phyloP scores from a whole-genome alignment of 2,797 vertebrate genomes.

The Ambastaia sidthimunki region DNA sequence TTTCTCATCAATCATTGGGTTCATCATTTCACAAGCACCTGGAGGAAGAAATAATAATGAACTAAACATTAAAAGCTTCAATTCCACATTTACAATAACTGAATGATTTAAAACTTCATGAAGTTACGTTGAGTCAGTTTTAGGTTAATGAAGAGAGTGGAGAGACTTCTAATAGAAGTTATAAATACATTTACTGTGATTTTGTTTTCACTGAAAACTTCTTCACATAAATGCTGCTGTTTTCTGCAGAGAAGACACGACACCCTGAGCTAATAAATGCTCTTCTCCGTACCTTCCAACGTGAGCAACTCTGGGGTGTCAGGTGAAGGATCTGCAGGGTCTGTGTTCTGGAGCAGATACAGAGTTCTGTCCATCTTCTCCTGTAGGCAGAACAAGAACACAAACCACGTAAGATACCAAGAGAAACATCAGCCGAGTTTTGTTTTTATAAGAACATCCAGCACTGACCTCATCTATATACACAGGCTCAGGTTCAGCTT shows the following conservation, averaged over 20 bases:
- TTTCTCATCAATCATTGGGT: slow-evolving; percentile 96
- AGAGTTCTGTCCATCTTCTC: slow-evolving; percentile 92
- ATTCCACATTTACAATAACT: background rate
- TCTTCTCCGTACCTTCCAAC: slow-evolving; percentile 85
- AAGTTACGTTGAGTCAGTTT: too few species aligned
- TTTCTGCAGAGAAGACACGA: too few species aligned
- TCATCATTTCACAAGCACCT: slow-evolving; percentile 94
- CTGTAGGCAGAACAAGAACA: slow-evolving; percentile 68
- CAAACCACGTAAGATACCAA: background rate
- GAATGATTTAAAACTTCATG: too few species aligned
- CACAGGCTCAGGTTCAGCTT: slow-evolving; percentile 88
- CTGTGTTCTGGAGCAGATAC: slow-evolving; percentile 90
- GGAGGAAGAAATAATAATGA: slow-evolving; percentile 5
- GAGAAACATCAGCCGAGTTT: background rate
- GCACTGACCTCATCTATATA: slow-evolving; percentile 91
- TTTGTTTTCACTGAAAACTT: too few species aligned
- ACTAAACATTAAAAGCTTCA: background rate
- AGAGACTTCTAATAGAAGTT: too few species aligned
- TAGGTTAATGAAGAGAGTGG: too few species aligned
- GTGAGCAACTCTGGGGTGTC: slow-evolving; percentile 87
- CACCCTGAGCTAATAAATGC: too few species aligned
- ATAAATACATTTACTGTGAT: too few species aligned
- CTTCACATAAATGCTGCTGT: too few species aligned
- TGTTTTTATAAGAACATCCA: background rate
- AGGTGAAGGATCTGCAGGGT: slow-evolving; percentile 87